Base-by-base conservation (phyloP, 2,113 vertebrate genomes). In the Albula goreensis region DNA sequence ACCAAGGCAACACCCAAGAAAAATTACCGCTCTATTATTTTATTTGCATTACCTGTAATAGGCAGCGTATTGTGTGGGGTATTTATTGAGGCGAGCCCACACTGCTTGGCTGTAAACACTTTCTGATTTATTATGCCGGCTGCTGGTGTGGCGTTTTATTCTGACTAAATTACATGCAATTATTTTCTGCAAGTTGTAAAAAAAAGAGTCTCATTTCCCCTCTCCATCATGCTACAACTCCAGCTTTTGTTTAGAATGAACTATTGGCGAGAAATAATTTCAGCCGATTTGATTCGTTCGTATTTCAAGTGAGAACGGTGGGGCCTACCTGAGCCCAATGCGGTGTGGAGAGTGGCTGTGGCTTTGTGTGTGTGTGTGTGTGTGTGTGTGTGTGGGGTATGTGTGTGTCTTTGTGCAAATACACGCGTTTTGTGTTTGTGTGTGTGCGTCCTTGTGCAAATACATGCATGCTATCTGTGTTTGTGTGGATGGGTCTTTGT, bases 11-110 rank as follows among this genome's bases (percentile, higher is more conserved):
- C 93, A 93, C 93, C 93, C 93, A 92, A 93, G 92, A 94, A 93
- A 94, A 93, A 95, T 94, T 94, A 94, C 89, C 88, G 93, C 91
- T 91, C 90, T 89, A 90, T 94, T 94, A 93, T 94, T 94, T 93
- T 93, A 94, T 94, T 95, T 94, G 92, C 94, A 93, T 93, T 94
- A 94, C 91, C 92, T 94, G 92, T 93, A 94, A 93, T 90, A 90
- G 92, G 91, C 91, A 78, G 88, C 88, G 84, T 91, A 90, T 91
- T 91, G 90, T 91, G 81, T 66, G 89, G 51, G 83, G 88, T 93
- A 92, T 95, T 94, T 94, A 94, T 92, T 89, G 88, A 91, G 86
- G 87, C 88, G 88, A 19, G 87, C 83, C 87, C 90, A 82, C 31
- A n/a, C 87, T 10, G 87, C 89, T 86, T 80, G 86, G 86, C 91